phyloP scores from a whole-genome alignment of 1,140 invertebrate genomes.

The Semibalanus balanoides region DNA sequence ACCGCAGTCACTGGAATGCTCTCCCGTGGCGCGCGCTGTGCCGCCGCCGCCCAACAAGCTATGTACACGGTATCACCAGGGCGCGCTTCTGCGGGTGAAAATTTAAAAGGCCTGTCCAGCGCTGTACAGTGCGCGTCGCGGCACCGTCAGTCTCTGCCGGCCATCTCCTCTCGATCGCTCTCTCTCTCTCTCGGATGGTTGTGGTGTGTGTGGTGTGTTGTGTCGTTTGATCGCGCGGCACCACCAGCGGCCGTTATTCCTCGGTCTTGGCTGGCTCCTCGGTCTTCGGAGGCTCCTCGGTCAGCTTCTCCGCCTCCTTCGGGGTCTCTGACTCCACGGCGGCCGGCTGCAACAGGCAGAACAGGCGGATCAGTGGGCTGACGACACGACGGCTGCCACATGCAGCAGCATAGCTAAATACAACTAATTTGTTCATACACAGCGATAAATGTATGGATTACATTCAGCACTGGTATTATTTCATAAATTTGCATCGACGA shows the following conservation, averaged over 20 bases:
- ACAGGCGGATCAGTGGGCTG: neutral
- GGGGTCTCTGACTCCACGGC: neutral
- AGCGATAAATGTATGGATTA: too few species aligned
- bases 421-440: too few species aligned
- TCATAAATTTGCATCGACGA: too few species aligned
- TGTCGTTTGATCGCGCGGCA: neutral
- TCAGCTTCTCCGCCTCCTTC: neutral
- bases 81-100: too few species aligned
- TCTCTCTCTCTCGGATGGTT: too few species aligned
- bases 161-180: neutral
- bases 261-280: neutral
- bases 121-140: too few species aligned
- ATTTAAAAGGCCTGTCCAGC: too few species aligned
- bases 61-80: neutral
- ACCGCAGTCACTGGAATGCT: neutral
- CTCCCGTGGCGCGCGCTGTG: neutral
- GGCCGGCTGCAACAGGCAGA: neutral
- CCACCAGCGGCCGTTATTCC: neutral
- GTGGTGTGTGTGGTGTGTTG: too few species aligned
- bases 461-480: too few species aligned
- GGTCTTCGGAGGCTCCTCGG: neutral
- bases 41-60: neutral
- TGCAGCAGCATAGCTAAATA: too few species aligned
- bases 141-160: too few species aligned
- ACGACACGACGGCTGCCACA: too few species aligned